Evolutionary conservation across 1,140 invertebrate species (phyloP).

Genomic region (Anthonomus grandis): DNA sequence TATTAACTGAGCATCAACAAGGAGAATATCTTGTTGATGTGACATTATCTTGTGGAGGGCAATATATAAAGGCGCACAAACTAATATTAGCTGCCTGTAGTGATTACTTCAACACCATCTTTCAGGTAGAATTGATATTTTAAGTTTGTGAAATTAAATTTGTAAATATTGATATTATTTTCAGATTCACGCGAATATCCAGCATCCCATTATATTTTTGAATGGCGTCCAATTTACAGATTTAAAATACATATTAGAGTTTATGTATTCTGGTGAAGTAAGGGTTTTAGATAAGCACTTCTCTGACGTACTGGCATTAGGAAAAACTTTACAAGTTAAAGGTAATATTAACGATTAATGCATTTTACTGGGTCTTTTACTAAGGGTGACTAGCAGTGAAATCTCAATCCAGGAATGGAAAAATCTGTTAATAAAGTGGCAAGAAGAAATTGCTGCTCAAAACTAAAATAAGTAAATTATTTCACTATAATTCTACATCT

Average conservation of each 20-base stretch:
- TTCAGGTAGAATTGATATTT: slow-evolving; percentile 46
- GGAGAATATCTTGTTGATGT: slow-evolving; percentile 56
- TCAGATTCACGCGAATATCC: slow-evolving; percentile 44
- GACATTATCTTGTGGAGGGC: slow-evolving; percentile 57
- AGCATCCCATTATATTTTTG: slow-evolving; percentile 54
- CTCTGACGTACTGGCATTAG: slow-evolving; percentile 47
- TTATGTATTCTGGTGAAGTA: slow-evolving; percentile 59
- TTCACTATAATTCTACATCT: no score
- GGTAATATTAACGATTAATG: slow-evolving; percentile 34
- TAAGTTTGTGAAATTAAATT: background rate
- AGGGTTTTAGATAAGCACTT: slow-evolving; percentile 51
- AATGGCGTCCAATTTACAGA: slow-evolving; percentile 52
- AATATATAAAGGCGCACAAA: slow-evolving; percentile 57
- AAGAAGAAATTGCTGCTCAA: no score
- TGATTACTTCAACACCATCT: slow-evolving; percentile 48
- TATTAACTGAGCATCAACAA: slow-evolving; percentile 55
- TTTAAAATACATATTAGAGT: slow-evolving; percentile 53
- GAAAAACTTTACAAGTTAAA: slow-evolving; percentile 52
- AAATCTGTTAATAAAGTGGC: no score
- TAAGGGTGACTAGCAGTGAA: no score
- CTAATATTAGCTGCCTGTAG: slow-evolving; percentile 60
- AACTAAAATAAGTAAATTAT: no score
- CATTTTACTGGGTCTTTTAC: no score
- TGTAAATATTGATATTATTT: slow-evolving; percentile 32
- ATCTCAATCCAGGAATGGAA: no score